Percentiles rank a stretch among this genome's conserved stretches.
Evolutionary conservation across 2,888 invertebrate species (phyloP).

Genomic region (Drosophila anomelani): DNA sequence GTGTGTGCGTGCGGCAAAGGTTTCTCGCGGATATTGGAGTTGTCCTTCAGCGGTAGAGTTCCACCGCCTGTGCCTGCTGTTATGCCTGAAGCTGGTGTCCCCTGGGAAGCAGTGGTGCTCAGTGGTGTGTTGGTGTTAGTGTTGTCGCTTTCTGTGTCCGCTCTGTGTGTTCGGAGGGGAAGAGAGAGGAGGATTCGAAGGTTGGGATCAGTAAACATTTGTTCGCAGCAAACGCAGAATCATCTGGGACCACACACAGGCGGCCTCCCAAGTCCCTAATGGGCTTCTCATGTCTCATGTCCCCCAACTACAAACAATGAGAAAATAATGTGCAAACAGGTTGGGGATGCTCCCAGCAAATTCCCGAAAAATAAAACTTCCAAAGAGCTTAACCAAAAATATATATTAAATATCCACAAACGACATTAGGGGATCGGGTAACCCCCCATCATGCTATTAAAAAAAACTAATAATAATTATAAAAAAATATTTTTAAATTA

Average conservation of each 20-base stretch:
- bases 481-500: too few relatives aligned
- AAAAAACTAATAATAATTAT: background rate
- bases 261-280: slow-evolving; percentile 14
- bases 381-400: background rate
- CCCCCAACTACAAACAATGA: slow-evolving; percentile 19
- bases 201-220: slow-evolving; percentile 21
- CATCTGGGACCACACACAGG: slow-evolving; percentile 18
- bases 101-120: slow-evolving; percentile 32
- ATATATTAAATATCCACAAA: background rate
- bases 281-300: slow-evolving; percentile 23
- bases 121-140: slow-evolving; percentile 55
- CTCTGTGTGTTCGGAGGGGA: slow-evolving; percentile 58
- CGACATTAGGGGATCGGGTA: too few relatives aligned
- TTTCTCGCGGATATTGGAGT: slow-evolving; percentile 82
- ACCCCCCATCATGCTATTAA: background rate
- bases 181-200: slow-evolving; percentile 2
- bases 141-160: slow-evolving; percentile 81
- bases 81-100: slow-evolving; percentile 60
- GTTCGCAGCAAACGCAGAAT: slow-evolving; percentile 12
- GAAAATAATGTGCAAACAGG: slow-evolving; percentile 19
- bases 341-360: slow-evolving; percentile 10
- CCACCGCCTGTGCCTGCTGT: slow-evolving; percentile 25
- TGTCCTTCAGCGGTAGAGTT: slow-evolving; percentile 82
- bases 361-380: background rate
- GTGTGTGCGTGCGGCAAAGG: slow-evolving; percentile 81